These are phyloP conservation scores for Acholoe squamosa DNA, from an alignment of 2,888 invertebrate genomes.

Conservation along the genomic window DNA sequence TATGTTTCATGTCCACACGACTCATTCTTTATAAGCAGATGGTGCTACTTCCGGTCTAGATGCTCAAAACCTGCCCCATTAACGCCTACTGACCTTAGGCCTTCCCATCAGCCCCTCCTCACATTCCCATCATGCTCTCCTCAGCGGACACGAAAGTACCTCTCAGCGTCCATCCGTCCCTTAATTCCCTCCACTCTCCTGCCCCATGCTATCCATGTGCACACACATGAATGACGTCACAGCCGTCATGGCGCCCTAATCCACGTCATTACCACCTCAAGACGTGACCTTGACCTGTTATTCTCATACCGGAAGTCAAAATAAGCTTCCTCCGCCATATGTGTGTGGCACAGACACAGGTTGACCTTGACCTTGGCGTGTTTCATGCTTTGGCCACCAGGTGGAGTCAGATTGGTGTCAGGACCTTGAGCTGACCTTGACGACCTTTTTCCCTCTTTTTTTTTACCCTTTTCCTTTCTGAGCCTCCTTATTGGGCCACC, in stretches of 20 bases:
- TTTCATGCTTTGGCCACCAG: background rate
- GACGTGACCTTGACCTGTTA: background rate
- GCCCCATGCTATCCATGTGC: background rate
- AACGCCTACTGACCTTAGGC: background rate
- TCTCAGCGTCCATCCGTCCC: background rate
- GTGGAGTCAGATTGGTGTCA: background rate
- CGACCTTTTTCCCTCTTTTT: background rate
- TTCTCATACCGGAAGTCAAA: conserved; percentile 5
- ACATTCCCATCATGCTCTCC: background rate
- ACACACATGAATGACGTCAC: background rate
- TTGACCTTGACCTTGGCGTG: conserved; percentile 22
- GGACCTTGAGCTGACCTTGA: background rate
- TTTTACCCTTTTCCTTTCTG: background rate
- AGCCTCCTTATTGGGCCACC: background rate
- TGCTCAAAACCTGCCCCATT: background rate
- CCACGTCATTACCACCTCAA: background rate
- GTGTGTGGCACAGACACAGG: background rate
- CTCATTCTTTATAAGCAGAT: background rate
- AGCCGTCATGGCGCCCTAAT: background rate
- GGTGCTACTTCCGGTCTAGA: background rate
- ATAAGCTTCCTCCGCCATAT: background rate
- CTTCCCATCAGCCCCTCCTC: background rate
- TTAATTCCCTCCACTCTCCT: background rate
- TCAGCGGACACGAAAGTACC: background rate
- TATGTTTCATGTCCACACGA: background rate